Evolutionary conservation across 2,888 invertebrate genomes (phyloP).

Genomic region (Drosophila multiciliata): DNA sequence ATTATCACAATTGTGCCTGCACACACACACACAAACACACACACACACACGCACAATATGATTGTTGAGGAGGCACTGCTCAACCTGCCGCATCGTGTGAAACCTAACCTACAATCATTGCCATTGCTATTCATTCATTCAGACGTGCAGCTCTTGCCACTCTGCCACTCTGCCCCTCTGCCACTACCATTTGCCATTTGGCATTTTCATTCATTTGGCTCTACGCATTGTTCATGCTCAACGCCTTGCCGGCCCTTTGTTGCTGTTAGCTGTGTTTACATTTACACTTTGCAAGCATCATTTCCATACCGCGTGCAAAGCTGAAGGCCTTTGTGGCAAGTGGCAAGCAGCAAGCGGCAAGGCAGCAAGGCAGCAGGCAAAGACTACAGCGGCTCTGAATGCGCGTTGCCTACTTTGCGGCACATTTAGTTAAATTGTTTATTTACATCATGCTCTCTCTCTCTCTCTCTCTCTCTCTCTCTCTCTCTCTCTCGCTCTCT

Average conservation of each 20-base stretch:
- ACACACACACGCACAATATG: background rate
- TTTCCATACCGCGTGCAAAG: conserved; percentile 71
- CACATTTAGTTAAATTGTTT: conserved; percentile 81
- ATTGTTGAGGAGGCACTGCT: background rate
- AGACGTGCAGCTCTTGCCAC: background rate
- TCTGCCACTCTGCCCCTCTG: conserved; percentile 9
- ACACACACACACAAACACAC: background rate
- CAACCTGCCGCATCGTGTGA: conserved; percentile 1
- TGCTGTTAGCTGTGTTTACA: conserved; percentile 72
- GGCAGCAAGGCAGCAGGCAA: conserved; percentile 2
- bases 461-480: background rate
- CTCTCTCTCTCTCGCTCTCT: background rate
- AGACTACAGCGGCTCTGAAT: conserved; percentile 18
- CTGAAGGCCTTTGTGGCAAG: conserved; percentile 58
- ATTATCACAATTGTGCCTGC: conserved; percentile 77
- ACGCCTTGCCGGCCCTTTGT: conserved; percentile 75
- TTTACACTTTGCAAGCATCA: conserved; percentile 80
- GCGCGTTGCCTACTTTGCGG: conserved; percentile 74
- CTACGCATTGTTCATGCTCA: conserved; percentile 76
- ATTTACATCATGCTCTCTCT: conserved; percentile 51
- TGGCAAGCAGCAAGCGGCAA: background rate
- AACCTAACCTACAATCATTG: conserved; percentile 55
- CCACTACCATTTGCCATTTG: conserved; percentile 15
- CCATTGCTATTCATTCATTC: conserved; percentile 51
- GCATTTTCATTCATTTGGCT: conserved; percentile 56